Conservation (phyloP, 2,888 invertebrate genomes). For the Bedellia somnulentella region DNA sequence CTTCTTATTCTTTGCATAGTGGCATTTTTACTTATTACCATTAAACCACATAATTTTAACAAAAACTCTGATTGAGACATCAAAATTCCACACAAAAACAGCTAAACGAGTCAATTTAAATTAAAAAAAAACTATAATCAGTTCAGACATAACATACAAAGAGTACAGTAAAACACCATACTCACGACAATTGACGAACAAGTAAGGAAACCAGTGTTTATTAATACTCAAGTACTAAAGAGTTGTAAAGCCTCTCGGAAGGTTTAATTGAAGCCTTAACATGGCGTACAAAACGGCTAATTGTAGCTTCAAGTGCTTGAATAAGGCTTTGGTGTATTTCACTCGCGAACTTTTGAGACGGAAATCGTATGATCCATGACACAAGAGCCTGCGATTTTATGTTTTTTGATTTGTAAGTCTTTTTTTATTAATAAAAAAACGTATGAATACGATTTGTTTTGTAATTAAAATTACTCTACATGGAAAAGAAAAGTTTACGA, state of each 20-base stretch:
- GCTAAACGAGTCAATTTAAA: too few relatives aligned
- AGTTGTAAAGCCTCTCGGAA: conserved; percentile 28
- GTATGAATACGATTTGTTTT: too few relatives aligned
- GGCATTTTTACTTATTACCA: too few relatives aligned
- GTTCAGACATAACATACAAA: background rate
- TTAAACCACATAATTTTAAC: too few relatives aligned
- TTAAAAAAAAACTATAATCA: background rate
- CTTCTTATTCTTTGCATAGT: too few relatives aligned
- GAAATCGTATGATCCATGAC: background rate
- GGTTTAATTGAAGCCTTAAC: conserved; percentile 48
- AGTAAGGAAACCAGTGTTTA: conserved; percentile 26
- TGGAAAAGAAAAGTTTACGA: too few relatives aligned
- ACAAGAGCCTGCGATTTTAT: background rate
- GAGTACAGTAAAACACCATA: conserved; percentile 14
- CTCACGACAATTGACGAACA: conserved; percentile 24
- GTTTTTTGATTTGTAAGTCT: background rate
- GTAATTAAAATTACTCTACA: too few relatives aligned
- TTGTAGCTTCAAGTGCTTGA: conserved; percentile 47
- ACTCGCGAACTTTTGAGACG: background rate
- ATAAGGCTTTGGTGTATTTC: conserved; percentile 20
- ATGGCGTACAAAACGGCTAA: conserved; percentile 50
- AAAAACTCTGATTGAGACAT: too few relatives aligned
- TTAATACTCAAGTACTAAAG: conserved; percentile 25
- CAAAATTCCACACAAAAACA: too few relatives aligned
- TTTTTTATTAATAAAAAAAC: too few relatives aligned